Evolutionary conservation across 1,140 invertebrate species (phyloP).

Genomic region (Pararge aegeria): DNA sequence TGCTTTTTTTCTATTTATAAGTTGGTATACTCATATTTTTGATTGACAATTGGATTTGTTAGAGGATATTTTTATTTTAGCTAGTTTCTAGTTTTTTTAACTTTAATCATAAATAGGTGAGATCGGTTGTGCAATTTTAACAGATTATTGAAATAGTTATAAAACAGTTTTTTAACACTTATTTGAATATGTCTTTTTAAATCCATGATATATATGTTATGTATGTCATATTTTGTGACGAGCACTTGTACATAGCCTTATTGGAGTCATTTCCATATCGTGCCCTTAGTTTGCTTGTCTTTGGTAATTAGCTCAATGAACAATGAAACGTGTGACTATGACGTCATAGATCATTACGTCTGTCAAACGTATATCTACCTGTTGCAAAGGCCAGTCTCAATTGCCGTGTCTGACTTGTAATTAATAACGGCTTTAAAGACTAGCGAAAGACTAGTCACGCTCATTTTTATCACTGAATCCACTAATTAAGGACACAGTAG

Average conservation of each 20-base stretch:
- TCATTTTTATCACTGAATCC: background rate
- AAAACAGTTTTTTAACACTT: too few relatives aligned
- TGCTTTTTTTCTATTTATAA: too few relatives aligned
- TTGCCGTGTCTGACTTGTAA: slow-evolving; percentile 53
- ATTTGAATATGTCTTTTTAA: too few relatives aligned
- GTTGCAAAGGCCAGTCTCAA: slow-evolving; percentile 52
- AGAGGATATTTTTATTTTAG: too few relatives aligned
- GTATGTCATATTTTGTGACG: too few relatives aligned
- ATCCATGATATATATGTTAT: too few relatives aligned
- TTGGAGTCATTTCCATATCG: background rate
- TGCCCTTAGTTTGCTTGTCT: background rate
- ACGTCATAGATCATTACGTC: slow-evolving; percentile 27
- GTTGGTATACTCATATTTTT: too few relatives aligned
- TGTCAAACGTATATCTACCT: slow-evolving; percentile 32
- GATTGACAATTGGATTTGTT: too few relatives aligned
- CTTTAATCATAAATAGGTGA: too few relatives aligned
- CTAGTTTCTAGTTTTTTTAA: too few relatives aligned
- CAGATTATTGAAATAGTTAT: too few relatives aligned
- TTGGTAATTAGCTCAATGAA: slow-evolving; percentile 4
- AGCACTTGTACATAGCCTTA: background rate
- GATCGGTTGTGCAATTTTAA: too few relatives aligned
- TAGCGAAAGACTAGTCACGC: background rate
- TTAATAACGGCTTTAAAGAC: slow-evolving; percentile 30
- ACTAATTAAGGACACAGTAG: background rate
- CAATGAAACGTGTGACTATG: slow-evolving; percentile 14